These are phyloP conservation scores for Vulpes vulpes DNA, from an alignment of 2,113 vertebrate species.

Conservation along the genomic window DNA sequence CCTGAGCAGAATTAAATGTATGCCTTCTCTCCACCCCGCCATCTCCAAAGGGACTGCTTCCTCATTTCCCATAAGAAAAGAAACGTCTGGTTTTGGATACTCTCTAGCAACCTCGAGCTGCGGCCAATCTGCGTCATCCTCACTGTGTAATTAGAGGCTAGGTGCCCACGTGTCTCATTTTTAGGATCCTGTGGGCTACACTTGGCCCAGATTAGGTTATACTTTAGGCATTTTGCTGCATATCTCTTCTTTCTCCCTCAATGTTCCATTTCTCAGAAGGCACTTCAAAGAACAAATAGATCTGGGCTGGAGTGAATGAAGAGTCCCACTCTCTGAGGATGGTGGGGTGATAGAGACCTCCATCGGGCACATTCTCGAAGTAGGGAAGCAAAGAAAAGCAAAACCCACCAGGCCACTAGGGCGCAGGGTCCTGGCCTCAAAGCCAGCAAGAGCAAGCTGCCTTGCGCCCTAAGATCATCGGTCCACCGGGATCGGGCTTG, in stretches of 20 bases:
- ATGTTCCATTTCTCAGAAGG: constrained; percentile 50
- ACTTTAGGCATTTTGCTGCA: constrained; percentile 68
- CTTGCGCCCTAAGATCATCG: background rate
- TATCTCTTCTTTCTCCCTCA: constrained; percentile 38
- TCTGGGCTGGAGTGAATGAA: background rate
- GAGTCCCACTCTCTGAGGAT: background rate
- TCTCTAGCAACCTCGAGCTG: constrained; percentile 38
- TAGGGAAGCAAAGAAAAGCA: background rate
- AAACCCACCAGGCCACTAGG: background rate
- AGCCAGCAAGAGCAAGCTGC: background rate
- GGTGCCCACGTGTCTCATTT: constrained; percentile 82
- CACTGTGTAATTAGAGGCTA: constrained; percentile 80
- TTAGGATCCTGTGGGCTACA: constrained; percentile 84
- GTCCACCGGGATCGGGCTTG: background rate
- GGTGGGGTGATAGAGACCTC: background rate
- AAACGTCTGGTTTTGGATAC: constrained; percentile 52
- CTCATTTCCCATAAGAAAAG: constrained; percentile 51
- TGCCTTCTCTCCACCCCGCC: background rate
- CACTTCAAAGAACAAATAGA: constrained; percentile 51
- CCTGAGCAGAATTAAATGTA: background rate
- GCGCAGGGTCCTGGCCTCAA: background rate
- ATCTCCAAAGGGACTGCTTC: constrained; percentile 5
- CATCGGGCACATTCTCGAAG: background rate
- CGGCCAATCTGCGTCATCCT: constrained; percentile 75
- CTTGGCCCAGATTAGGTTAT: constrained; percentile 79